Evolutionary conservation across 1,140 invertebrate genomes (phyloP), one percentile per base, ranked within the genome.

Genomic region (Lepidurus arcticus): DNA sequence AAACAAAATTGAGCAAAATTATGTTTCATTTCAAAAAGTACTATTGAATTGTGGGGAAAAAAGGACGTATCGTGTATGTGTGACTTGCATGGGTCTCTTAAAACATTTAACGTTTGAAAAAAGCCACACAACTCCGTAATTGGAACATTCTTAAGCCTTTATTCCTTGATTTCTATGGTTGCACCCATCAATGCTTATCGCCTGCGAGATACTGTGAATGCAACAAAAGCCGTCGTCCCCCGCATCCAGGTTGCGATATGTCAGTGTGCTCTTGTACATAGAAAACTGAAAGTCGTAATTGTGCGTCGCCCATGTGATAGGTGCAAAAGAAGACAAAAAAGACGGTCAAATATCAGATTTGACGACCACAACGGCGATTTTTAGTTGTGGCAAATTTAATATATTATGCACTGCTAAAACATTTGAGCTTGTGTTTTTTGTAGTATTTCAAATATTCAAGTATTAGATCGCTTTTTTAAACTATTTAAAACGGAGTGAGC

Each of bases 131-230:
- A 65, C 53, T 65, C 53, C 53, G 21, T 21, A 65, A n/a, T 65
- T 21, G 16, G 16, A 65, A 65, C 53, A 65, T 65, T 65, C 9
- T 65, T 65, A n/a, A 65, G 21, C 16, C 16, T 21, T 7, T 65
- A 21, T 13, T 65, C 53, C 16, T 13, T 65, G 34, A n/a, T 21
- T 65, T 65, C 53, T 21, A 21, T 65, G 53, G 53, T 21, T 65
- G 53, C 13, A 65, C 53, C 21, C 34, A 3, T 13, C 21, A 65
- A 65, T 65, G 53, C 53, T 65, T 65, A 65, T 65, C 53, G 21
- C 53, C 53, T 21, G 53, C 21, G 53, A 65, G 53, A 65, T 65
- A 65, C 53, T 21, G 53, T 65, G 53, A 65, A 65, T 65, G 53
- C 4, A 65, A 8, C 53, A 9, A n/a, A 65, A 65, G 13, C 53